Evolutionary conservation across 2,113 vertebrate species (phyloP).

Genomic region (Furnarius figulus): DNA sequence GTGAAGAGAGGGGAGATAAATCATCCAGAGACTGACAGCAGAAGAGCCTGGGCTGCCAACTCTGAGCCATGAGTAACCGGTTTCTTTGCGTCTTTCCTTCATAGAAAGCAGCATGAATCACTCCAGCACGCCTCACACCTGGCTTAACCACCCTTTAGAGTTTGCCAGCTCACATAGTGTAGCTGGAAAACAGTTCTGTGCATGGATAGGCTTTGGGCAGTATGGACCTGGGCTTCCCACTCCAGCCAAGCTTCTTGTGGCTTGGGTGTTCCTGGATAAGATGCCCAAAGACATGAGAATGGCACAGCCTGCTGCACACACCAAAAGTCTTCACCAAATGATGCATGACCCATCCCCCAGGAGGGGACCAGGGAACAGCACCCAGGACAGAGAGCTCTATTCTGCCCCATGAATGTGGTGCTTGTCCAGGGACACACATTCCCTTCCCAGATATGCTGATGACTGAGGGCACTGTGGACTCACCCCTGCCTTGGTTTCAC

Average conservation of each 20-base stretch:
- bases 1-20: slow-evolving; percentile 1
- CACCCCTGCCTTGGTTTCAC: not conserved
- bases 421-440: not conserved
- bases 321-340: not conserved
- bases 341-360: not conserved
- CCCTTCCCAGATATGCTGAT: not conserved
- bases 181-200: not conserved
- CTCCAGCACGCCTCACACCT: not conserved
- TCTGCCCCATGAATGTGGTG: not conserved
- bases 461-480: not conserved
- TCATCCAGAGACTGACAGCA: slow-evolving; percentile 14
- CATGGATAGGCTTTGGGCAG: fast-evolving
- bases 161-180: not conserved
- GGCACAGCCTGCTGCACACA: not conserved
- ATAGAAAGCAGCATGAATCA: slow-evolving; percentile 66
- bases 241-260: not conserved
- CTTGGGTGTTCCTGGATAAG: not conserved
- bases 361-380: not conserved
- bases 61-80: not conserved
- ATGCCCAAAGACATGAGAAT: not conserved
- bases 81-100: slow-evolving; percentile 62
- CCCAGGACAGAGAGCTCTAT: not conserved
- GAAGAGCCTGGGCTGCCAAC: slow-evolving; percentile 14
- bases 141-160: not conserved
- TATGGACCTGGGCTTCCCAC: not conserved